Base-by-base conservation (phyloP, 2,888 invertebrate genomes). In the Tetanocera ferruginea region DNA sequence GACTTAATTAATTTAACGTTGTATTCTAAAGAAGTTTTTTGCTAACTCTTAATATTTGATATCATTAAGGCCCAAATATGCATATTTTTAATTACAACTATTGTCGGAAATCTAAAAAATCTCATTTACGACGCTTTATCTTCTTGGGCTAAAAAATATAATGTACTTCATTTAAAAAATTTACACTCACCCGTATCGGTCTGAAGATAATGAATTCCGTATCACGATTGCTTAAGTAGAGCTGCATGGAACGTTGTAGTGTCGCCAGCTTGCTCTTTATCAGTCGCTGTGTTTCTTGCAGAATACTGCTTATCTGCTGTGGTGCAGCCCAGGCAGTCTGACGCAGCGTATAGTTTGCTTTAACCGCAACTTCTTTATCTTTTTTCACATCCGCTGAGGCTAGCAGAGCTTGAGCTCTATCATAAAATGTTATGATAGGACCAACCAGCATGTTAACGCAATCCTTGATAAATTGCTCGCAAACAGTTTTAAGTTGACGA, bases 161-260 rank as follows among this genome's bases (percentile, higher is more conserved):
- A 70, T 57, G 19, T 17, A 14, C 1, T 62, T 57, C 2, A 70
- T 55, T 52, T 8, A 6, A n/a, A 70, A 51, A 14, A 17, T 6
- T 0, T 5, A 9, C 79, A 82, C 90, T 88, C 87, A 96, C 96
- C 90, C 96, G 94, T 70, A 99, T 96, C 2, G 98, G 98, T 77
- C 97, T 93, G 85, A 99, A 98, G 11, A 99, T 92, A 85, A 99
- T 98, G 84, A 97, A 96, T 89, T 99, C 99, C 0, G 99, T 99
- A 88, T 99, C 99, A 82, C 95, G 93, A 89, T 98, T 99, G 17
- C 98, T 97, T 75, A 99, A 91, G 89, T 99, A 99, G 0, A 99
- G 92, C 82, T 97, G 95, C 97, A 99, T 97, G 17, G 96, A 95
- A 5, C 95, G 92, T 87, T 97, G 97, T 19, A 98, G 90, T 6